These are phyloP conservation scores for Zaprionus tsacasi DNA, from an alignment of 1,140 invertebrate genomes.

Conservation along the genomic window DNA sequence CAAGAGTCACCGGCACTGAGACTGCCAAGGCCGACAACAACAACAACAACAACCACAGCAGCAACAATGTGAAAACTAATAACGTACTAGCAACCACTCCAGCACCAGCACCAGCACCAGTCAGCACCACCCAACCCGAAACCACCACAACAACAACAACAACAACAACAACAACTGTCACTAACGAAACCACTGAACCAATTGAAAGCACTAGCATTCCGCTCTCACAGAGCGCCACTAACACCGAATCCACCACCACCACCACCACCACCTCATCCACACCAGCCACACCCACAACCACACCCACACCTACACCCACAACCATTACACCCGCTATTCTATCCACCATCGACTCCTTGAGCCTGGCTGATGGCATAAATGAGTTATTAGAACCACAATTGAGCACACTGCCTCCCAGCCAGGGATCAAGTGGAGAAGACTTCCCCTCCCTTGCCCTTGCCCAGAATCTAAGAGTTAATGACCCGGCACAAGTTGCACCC, in stretches of 20 bases:
- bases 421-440: slow-evolving; percentile 30
- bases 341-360: slow-evolving; percentile 52
- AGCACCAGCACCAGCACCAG: slow-evolving; percentile 54
- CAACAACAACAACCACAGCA: slow-evolving; percentile 53
- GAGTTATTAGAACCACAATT: slow-evolving; percentile 36
- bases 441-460: slow-evolving; percentile 27
- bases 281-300: slow-evolving; percentile 71
- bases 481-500: slow-evolving; percentile 40
- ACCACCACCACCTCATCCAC: slow-evolving; percentile 31
- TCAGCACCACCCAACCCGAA: slow-evolving; percentile 46
- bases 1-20: slow-evolving; percentile 77
- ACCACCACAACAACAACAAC: slow-evolving; percentile 39
- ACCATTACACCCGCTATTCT: slow-evolving; percentile 44
- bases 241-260: slow-evolving; percentile 71
- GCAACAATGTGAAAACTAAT: slow-evolving; percentile 64
- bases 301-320: slow-evolving; percentile 69
- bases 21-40: slow-evolving; percentile 66
- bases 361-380: slow-evolving; percentile 34
- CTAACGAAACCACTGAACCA: slow-evolving; percentile 80
- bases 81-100: slow-evolving; percentile 51
- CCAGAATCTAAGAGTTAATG: slow-evolving; percentile 49
- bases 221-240: slow-evolving; percentile 70
- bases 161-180: slow-evolving; percentile 43
- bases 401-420: slow-evolving; percentile 37
- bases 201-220: slow-evolving; percentile 77